A percentile compares a stretch with the other conserved stretches of the same genome.
phyloP scores from a whole-genome alignment of 1,140 invertebrate species.

The Drosophila kohkoa region DNA sequence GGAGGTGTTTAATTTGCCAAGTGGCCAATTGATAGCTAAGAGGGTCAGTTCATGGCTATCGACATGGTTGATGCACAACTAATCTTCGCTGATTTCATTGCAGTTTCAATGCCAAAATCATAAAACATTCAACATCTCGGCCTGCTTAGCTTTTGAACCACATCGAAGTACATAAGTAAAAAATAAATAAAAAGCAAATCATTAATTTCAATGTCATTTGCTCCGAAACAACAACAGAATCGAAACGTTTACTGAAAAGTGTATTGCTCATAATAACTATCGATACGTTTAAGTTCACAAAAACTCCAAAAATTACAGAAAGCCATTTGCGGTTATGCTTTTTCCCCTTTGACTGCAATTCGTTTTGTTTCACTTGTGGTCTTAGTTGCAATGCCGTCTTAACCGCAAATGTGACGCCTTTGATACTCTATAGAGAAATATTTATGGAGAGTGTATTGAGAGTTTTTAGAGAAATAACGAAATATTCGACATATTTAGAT shows the following conservation, averaged over 20 bases:
- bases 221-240: slow-evolving; percentile 17
- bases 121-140: slow-evolving; percentile 23
- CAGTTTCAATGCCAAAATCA: slow-evolving; percentile 21
- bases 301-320: slow-evolving; percentile 53
- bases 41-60: neutral
- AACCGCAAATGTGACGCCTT: slow-evolving; percentile 63
- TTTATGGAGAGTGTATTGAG: no score
- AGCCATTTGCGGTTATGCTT: slow-evolving; percentile 68
- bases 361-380: slow-evolving; percentile 29
- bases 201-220: slow-evolving; percentile 69
- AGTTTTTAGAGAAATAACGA: no score
- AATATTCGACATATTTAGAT: no score
- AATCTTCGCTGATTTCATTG: slow-evolving; percentile 10
- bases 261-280: slow-evolving; percentile 40
- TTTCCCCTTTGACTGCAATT: slow-evolving; percentile 13
- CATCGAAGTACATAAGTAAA: slow-evolving; percentile 16
- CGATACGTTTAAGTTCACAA: slow-evolving; percentile 46
- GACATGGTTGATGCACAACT: neutral
- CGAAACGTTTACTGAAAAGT: slow-evolving; percentile 47
- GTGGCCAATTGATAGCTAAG: neutral
- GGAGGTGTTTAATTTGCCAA: slow-evolving; percentile 1
- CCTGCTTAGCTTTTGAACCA: slow-evolving; percentile 34
- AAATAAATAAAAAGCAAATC: slow-evolving; percentile 13
- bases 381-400: slow-evolving; percentile 52
- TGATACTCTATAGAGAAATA: slow-evolving; percentile 8